A percentile compares a stretch with the other conserved stretches of the same genome.
Conservation (phyloP, 2,113 vertebrate species). For the Ceuthmochares aereus region DNA sequence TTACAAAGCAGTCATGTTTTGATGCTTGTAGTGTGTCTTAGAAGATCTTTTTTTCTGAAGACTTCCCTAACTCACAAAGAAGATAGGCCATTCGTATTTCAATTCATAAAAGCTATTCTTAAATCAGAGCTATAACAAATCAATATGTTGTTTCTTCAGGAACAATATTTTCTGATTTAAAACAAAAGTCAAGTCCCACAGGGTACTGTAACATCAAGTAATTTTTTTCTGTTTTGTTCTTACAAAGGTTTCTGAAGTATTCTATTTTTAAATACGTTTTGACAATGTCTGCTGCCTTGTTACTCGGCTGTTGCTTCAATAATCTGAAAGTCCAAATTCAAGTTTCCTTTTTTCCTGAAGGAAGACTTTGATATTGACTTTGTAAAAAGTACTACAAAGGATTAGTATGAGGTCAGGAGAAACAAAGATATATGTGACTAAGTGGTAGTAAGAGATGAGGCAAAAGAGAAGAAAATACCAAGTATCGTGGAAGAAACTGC, state of each 20-base stretch:
- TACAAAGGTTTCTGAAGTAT: not conserved
- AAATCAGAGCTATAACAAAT: constrained; percentile 1
- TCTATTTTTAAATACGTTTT: constrained; percentile 9
- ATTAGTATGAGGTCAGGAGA: not conserved
- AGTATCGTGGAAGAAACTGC: not conserved
- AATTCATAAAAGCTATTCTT: not conserved
- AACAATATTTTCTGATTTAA: constrained; percentile 15
- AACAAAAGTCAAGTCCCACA: constrained; percentile 7
- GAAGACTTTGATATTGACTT: not conserved
- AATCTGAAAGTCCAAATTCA: not conserved
- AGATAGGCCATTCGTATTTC: not conserved
- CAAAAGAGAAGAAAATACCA: not conserved
- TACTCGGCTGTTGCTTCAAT: not conserved
- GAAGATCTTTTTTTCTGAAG: not conserved
- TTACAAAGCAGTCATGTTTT: not conserved
- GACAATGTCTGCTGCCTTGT: not conserved
- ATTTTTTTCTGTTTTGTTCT: constrained; percentile 8
- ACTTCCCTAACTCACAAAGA: not conserved
- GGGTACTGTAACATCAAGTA: not conserved
- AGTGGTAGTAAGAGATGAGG: not conserved
- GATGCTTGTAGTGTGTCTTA: not conserved
- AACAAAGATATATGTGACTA: not conserved
- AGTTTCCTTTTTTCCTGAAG: not conserved
- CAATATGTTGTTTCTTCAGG: not conserved
- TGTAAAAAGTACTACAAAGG: not conserved